These are phyloP conservation scores for Bradypodion ventrale DNA, from an alignment of 2,797 vertebrate species.

Conservation along the genomic window DNA sequence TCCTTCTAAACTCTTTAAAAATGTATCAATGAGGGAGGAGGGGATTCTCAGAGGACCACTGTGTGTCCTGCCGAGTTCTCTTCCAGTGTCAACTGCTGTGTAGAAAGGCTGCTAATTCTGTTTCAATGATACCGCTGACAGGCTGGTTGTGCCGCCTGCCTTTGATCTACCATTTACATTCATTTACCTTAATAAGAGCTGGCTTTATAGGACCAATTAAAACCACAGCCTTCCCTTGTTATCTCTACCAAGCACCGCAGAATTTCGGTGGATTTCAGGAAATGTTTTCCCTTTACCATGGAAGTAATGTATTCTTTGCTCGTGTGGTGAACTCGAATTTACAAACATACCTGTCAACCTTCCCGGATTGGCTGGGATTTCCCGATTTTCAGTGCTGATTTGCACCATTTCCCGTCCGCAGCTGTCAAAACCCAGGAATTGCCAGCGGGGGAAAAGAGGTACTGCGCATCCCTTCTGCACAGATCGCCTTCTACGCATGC, in stretches of 20 bases:
- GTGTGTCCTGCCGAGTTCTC: slow-evolving; percentile 11
- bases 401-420: too few species aligned
- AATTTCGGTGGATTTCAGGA: slow-evolving; percentile 28
- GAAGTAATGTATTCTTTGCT: slow-evolving; percentile 39
- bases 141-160: slow-evolving; percentile 3
- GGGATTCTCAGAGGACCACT: slow-evolving; percentile 9
- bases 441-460: too few species aligned
- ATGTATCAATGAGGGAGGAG: background rate
- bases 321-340: slow-evolving; percentile 31
- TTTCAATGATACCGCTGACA: slow-evolving; percentile 37
- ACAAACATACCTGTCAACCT: too few species aligned
- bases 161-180: slow-evolving; percentile 64
- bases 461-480: too few species aligned
- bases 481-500: too few species aligned
- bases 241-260: slow-evolving; percentile 31
- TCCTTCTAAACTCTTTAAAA: slow-evolving; percentile 38
- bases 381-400: too few species aligned
- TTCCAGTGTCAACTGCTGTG: slow-evolving; percentile 26
- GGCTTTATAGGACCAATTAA: slow-evolving; percentile 60
- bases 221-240: slow-evolving; percentile 48
- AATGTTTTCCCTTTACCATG: slow-evolving; percentile 38
- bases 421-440: too few species aligned
- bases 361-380: too few species aligned
- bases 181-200: slow-evolving; percentile 33
- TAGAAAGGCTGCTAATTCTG: slow-evolving; percentile 29